phyloP scores from a whole-genome alignment of 2,797 vertebrate genomes.

The Mormyrops attenuatus region DNA sequence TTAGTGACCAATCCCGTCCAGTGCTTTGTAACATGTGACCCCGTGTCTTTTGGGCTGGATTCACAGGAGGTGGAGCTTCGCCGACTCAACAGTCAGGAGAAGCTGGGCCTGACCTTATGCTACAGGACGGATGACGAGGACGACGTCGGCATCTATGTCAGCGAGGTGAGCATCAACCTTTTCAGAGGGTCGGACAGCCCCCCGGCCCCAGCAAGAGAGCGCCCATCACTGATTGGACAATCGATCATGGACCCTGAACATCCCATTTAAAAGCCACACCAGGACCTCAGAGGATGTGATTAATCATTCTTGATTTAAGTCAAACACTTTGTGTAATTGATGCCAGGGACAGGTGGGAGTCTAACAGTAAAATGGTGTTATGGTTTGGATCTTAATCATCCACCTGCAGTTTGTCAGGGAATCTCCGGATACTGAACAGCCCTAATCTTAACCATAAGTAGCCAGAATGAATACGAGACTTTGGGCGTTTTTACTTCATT shows the following conservation, averaged over 20 bases:
- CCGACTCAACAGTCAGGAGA: conserved; percentile 84
- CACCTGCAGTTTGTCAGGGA: not conserved
- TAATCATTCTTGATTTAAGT: not conserved
- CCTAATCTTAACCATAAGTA: not conserved
- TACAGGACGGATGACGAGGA: conserved; percentile 96
- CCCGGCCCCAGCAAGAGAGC: not conserved
- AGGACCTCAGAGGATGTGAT: not conserved
- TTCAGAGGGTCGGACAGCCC: not conserved
- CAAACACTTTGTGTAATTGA: not conserved
- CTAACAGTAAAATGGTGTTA: not conserved
- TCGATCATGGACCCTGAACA: not conserved
- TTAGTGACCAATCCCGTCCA: not conserved
- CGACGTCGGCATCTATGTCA: conserved; percentile 88
- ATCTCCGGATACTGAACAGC: not conserved
- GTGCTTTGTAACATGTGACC: not conserved
- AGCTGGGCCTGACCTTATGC: conserved; percentile 89
- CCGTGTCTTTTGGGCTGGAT: conserved; percentile 10
- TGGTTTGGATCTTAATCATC: not conserved
- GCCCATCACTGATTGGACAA: not conserved
- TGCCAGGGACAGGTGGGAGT: not conserved
- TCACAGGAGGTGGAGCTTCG: conserved; percentile 85
- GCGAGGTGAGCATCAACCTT: conserved; percentile 70
- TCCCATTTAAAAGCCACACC: not conserved
- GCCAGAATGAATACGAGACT: not conserved
- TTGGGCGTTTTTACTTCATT: too few species aligned